phyloP scores from a whole-genome alignment of 2,113 vertebrate genomes.

The Oriolus oriolus region DNA sequence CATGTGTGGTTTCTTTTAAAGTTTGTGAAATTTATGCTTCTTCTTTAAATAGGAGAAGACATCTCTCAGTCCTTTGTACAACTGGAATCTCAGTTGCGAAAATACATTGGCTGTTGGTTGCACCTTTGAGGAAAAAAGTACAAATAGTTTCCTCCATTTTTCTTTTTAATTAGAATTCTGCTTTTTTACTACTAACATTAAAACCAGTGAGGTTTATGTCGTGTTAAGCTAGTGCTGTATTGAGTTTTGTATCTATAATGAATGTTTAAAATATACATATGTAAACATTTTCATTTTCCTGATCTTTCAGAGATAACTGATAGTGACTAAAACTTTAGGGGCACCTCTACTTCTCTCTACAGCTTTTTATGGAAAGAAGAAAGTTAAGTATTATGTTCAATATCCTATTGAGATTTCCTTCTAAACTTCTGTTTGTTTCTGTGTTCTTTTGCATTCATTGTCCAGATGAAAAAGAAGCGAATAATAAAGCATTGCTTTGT shows the following conservation, averaged over 20 bases:
- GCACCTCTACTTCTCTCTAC: slow-evolving; percentile 42
- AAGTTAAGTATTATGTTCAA: slow-evolving; percentile 42
- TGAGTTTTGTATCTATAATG: slow-evolving; percentile 58
- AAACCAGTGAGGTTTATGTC: slow-evolving; percentile 48
- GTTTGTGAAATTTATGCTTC: background rate
- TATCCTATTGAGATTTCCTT: slow-evolving; percentile 36
- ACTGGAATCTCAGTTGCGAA: slow-evolving; percentile 63
- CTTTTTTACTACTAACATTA: slow-evolving; percentile 61
- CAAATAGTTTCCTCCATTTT: slow-evolving; percentile 50
- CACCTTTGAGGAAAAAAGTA: slow-evolving; percentile 37
- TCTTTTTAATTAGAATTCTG: slow-evolving; percentile 51
- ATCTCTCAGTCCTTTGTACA: slow-evolving; percentile 36
- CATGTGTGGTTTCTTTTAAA: slow-evolving; percentile 14
- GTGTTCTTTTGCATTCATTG: slow-evolving; percentile 63
- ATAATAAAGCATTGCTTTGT: slow-evolving; percentile 72
- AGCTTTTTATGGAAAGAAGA: slow-evolving; percentile 54
- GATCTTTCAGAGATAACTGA: slow-evolving; percentile 32
- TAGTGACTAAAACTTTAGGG: slow-evolving; percentile 47
- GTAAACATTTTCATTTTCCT: slow-evolving; percentile 46
- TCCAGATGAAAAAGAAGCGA: slow-evolving; percentile 43
- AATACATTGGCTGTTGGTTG: slow-evolving; percentile 15
- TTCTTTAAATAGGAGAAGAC: background rate
- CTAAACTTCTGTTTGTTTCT: slow-evolving; percentile 66
- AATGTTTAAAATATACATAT: slow-evolving; percentile 43
- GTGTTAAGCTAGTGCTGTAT: slow-evolving; percentile 56